phyloP scores from a whole-genome alignment of 2,888 invertebrate genomes.

The Lysandra bellargus region DNA sequence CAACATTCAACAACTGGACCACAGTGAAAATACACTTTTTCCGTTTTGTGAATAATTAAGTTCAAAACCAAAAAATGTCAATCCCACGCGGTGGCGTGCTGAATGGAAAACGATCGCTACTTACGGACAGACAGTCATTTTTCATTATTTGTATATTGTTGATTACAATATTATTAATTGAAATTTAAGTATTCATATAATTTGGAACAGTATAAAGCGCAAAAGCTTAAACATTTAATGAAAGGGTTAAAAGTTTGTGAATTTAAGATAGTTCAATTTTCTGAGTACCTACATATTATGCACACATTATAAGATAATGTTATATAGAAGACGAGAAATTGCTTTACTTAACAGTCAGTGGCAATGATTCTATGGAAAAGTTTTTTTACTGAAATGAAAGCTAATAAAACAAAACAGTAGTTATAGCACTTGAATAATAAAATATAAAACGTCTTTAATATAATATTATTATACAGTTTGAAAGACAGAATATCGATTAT shows the following conservation, averaged over 20 bases:
- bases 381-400: too few relatives aligned
- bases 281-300: too few relatives aligned
- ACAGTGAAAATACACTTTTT: conserved; percentile 52
- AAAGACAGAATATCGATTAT: not conserved
- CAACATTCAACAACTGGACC: conserved; percentile 34
- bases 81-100: conserved; percentile 57
- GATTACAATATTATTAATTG: conserved; percentile 26
- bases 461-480: too few relatives aligned
- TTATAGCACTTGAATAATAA: too few relatives aligned
- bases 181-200: not conserved
- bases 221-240: not conserved
- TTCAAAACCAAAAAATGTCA: conserved; percentile 75
- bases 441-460: too few relatives aligned
- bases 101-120: conserved; percentile 51
- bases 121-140: conserved; percentile 45
- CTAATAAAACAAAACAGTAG: too few relatives aligned
- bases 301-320: too few relatives aligned
- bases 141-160: conserved; percentile 36
- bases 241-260: not conserved
- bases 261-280: too few relatives aligned
- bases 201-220: not conserved
- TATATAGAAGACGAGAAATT: too few relatives aligned
- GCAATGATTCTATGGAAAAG: too few relatives aligned
- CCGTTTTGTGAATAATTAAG: conserved; percentile 75
- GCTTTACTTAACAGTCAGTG: too few relatives aligned